phyloP scores from a whole-genome alignment of 2,797 vertebrate species.

The Clarias fuscus region DNA sequence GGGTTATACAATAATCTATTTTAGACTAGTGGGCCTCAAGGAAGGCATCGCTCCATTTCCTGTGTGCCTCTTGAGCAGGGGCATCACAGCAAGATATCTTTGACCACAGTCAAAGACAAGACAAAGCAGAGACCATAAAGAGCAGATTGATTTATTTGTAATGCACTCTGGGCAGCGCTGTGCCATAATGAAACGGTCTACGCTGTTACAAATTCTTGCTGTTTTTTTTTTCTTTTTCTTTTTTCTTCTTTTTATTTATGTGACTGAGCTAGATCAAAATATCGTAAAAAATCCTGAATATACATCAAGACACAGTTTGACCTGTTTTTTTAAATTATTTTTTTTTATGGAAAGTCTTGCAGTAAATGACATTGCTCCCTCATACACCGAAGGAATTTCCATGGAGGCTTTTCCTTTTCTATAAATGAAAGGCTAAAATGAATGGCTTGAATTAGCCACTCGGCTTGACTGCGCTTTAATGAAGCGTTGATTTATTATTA shows the following conservation, averaged over 20 bases:
- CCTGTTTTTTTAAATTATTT: not conserved
- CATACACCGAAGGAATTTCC: not conserved
- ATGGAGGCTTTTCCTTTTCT: not conserved
- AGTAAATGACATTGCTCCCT: not conserved
- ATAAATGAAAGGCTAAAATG: slow-evolving; percentile 4
- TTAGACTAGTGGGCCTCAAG: slow-evolving; percentile 28
- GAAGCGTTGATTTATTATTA: slow-evolving; percentile 55
- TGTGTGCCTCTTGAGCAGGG: slow-evolving; percentile 37
- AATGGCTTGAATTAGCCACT: slow-evolving; percentile 41
- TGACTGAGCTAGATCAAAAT: not conserved
- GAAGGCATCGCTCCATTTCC: slow-evolving; percentile 43
- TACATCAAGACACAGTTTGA: not conserved
- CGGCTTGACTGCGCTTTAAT: slow-evolving; percentile 16
- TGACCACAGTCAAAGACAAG: slow-evolving; percentile 37
- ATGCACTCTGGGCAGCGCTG: not conserved
- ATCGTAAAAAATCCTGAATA: not conserved
- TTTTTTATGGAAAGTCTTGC: not conserved
- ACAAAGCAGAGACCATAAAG: slow-evolving; percentile 21
- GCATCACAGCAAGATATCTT: slow-evolving; percentile 40
- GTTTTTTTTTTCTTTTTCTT: not conserved
- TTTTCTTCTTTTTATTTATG: not conserved
- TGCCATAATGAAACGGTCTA: not conserved
- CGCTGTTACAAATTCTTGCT: not conserved
- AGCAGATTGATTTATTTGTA: slow-evolving; percentile 43
- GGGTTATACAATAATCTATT: slow-evolving; percentile 17